These are phyloP conservation scores for Tachystola acroxantha DNA, from an alignment of 2,888 invertebrate genomes.

Conservation along the genomic window DNA sequence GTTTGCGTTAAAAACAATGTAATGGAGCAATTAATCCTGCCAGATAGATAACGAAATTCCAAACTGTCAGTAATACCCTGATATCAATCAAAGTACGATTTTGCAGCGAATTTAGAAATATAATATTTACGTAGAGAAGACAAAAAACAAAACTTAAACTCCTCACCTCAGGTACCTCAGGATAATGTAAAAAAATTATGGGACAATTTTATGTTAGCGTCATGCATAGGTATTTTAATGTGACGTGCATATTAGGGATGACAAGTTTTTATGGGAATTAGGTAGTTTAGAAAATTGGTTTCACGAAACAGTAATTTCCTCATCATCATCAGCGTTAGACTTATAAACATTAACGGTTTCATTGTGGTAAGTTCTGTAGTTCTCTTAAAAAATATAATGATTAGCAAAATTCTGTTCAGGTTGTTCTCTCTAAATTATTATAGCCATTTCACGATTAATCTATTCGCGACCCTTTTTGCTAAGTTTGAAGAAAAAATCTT, in stretches of 20 bases:
- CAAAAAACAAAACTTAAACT: too few species aligned
- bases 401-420: too few species aligned
- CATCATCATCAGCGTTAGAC: slow-evolving; percentile 1
- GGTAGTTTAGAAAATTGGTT: background rate
- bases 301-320: slow-evolving; percentile 1
- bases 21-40: too few species aligned
- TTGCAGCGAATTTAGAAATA: slow-evolving; percentile 1
- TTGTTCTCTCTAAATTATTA: too few species aligned
- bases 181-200: slow-evolving; percentile 9
- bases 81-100: slow-evolving; percentile 4
- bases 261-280: slow-evolving; percentile 2
- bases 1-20: too few species aligned
- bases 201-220: slow-evolving; percentile 9
- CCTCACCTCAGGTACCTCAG: too few species aligned
- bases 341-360: background rate
- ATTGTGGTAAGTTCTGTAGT: too few species aligned
- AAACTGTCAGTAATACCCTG: slow-evolving; percentile 4
- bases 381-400: too few species aligned
- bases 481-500: too few species aligned
- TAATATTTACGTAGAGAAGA: too few species aligned
- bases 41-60: slow-evolving; percentile 4
- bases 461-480: too few species aligned
- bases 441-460: too few species aligned
- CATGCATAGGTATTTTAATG: slow-evolving; percentile 2
- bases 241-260: background rate